Evolutionary conservation across 1,140 invertebrate species (phyloP).

Genomic region (Nautilus pompilius): DNA sequence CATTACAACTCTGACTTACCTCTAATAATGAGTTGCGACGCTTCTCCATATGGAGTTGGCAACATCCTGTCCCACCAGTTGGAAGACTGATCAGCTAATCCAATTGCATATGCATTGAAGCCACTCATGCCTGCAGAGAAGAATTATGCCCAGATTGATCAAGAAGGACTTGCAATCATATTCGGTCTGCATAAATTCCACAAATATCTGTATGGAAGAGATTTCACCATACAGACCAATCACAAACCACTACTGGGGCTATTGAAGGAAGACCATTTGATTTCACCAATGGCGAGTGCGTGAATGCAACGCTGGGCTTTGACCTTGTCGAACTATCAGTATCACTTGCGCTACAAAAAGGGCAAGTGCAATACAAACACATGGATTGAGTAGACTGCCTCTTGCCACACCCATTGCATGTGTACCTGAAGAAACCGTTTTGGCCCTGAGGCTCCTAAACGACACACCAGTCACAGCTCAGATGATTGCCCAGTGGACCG

Average conservation of each 20-base stretch:
- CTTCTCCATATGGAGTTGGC: too few species aligned
- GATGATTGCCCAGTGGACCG: too few species aligned
- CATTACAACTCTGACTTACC: constrained; percentile 50
- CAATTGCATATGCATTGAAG: constrained; percentile 56
- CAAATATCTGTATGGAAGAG: constrained; percentile 55
- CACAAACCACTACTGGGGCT: constrained; percentile 55
- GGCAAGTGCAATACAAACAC: too few species aligned
- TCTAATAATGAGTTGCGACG: too few species aligned
- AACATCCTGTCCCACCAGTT: constrained; percentile 54
- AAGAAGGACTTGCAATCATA: constrained; percentile 59
- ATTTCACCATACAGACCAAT: constrained; percentile 56
- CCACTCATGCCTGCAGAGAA: constrained; percentile 53
- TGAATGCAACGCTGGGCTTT: constrained; percentile 39
- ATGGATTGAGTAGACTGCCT: too few species aligned
- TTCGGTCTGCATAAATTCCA: constrained; percentile 58
- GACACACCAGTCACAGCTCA: too few species aligned
- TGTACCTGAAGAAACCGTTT: too few species aligned
- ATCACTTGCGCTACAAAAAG: too few species aligned
- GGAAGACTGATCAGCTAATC: constrained; percentile 40
- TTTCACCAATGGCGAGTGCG: constrained; percentile 43
- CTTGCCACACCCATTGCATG: too few species aligned
- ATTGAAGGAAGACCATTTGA: constrained; percentile 38
- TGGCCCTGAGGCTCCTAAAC: too few species aligned
- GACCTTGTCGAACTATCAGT: too few species aligned
- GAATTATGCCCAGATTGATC: constrained; percentile 60